Base-by-base conservation (phyloP, 2,797 vertebrate genomes). In the Carduelis carduelis region DNA sequence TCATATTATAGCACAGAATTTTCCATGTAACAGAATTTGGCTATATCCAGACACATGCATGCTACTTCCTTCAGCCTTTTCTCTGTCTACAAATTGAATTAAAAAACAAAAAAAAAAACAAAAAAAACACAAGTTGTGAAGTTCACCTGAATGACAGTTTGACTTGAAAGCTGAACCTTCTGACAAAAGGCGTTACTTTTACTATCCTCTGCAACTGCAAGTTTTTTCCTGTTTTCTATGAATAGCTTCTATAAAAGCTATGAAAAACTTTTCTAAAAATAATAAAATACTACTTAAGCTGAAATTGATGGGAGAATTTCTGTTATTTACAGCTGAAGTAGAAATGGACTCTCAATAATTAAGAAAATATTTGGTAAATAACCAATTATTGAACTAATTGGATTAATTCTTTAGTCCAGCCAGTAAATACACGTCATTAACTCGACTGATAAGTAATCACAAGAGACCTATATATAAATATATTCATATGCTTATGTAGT, bases 361-460 rank as follows among this genome's bases (percentile, higher is more conserved):
- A 60, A 79, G 49, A 84, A 70, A 84, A 70, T 74, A 70, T 46
- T 82, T 87, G 34, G 44, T 60, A 93, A 91, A 85, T 83, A 87
- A 75, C 10, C 39, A 81, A 35, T 84, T 90, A 83, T 49, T 87
- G 66, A 89, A 76, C 44, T 79, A 95, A 93, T 37, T 64, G 34
- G 41, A 43, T 41, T 77, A 69, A 82, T 79, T 79, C 43, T 90
- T 74, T 56, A 76, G 59, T 84, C 70, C 66, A 82, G 55, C 34
- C 47, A 76, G 28, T 84, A 89, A 96, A 94, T 41, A 81, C 57
- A 81, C 81, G 69, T 65, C 74, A 87, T 93, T 86, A 93, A 84
- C 13, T 75, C 44, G 14, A 59, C 55, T 52, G 55, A 66, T 43
- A 43, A 93, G 65, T 56, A 95, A 91, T 53, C 41, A 72, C 56